Evolutionary conservation across 2,113 vertebrate species (phyloP), one percentile per base, ranked within the genome.

Genomic region (Rhinogobius similis): DNA sequence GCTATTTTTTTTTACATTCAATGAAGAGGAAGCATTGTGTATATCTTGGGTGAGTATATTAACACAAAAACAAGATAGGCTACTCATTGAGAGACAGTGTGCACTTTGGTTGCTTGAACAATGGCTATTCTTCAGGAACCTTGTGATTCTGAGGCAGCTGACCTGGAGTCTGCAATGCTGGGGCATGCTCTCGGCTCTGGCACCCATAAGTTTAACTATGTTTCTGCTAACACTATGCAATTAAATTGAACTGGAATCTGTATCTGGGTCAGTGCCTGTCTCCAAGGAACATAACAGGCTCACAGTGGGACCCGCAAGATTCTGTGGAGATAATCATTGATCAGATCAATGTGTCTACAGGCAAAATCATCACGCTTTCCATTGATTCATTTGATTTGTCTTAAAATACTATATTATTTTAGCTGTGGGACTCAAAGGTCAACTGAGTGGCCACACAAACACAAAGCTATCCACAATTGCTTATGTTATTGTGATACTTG

Each of bases 81-180:
- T 24, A 67, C 68, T 39, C 21, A 63, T 12, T 44, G n/a, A n/a
- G 13, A 38, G 13, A 43, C 1, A 20, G 5, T 53, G 53, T 64
- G 58, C 27, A 55, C 68, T 41, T 65, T 36, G 21, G 27, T 3
- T 26, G 2, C 2, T 4, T 23, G 26, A 76, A 82, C 75, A 86
- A 79, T 48, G 69, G 24, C 72, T 5, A 20, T 12, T 73, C 65
- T 64, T 39, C 20, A 29, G 43, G 7, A 11, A 55, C 52, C 81
- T 69, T 78, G 84, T 82, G 84, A 87, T 75, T 71, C 36, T n/a
- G 61, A 21, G 65, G 65, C 81, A 76, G 84, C 77, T 90, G 84
- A 88, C 82, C 55, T 2, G 7, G 36, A 58, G 72, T 80, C 82
- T 82, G 76, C 46, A 20, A 20, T 46, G 44, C n/a, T 2, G 74